Evolutionary conservation across 64 coral and sea anemone genomes (phyloP).

Genomic region (Porites lutea): DNA sequence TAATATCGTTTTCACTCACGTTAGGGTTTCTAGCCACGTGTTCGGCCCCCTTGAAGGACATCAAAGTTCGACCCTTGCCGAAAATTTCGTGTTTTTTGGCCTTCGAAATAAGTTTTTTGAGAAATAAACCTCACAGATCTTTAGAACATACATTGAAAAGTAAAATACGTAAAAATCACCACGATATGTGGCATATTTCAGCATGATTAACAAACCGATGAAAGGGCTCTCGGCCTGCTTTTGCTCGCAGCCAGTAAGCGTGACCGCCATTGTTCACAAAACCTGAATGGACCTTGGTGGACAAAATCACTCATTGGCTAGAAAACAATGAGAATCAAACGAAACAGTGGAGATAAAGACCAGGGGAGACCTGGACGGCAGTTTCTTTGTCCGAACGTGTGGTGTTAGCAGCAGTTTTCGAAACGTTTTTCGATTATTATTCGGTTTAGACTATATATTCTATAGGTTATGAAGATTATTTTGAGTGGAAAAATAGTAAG

Average conservation of each 20-base stretch:
- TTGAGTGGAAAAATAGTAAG: constrained; percentile 23
- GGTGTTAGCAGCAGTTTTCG: constrained; percentile 51
- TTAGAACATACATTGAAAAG: constrained; percentile 14
- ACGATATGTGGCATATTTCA: constrained; percentile 14
- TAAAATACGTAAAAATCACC: constrained; percentile 17
- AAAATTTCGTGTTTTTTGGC: constrained; percentile 12
- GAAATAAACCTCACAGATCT: constrained; percentile 27
- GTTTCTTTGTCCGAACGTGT: constrained; percentile 22
- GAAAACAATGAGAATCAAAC: background rate
- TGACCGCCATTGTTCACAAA: background rate
- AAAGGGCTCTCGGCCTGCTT: background rate
- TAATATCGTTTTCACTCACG: too few relatives aligned
- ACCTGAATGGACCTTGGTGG: background rate
- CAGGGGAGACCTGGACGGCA: constrained; percentile 15
- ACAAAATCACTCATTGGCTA: constrained; percentile 43
- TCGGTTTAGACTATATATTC: constrained; percentile 31
- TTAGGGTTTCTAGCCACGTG: background rate
- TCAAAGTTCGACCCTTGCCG: constrained; percentile 1
- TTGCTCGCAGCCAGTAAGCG: background rate
- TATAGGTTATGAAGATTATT: constrained; percentile 27
- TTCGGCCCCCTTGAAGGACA: background rate
- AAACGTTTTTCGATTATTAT: constrained; percentile 46
- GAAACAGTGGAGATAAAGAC: constrained; percentile 31
- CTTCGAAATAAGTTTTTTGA: background rate
- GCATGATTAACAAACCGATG: background rate